A percentile compares a stretch with the other conserved stretches of the same genome.
Conservation (phyloP, 2,113 vertebrate genomes). For the Anhinga anhinga region DNA sequence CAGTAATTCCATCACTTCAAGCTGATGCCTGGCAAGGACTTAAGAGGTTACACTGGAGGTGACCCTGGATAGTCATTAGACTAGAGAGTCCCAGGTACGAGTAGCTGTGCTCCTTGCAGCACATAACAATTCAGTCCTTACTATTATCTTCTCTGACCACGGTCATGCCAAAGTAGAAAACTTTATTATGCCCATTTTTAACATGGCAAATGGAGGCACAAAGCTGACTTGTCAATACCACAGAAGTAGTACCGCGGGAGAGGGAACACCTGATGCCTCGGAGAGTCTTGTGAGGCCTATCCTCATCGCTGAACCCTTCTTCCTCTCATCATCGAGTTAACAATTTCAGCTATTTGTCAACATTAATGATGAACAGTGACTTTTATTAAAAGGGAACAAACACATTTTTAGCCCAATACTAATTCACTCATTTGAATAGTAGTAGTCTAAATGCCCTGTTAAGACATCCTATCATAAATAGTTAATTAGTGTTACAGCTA, state of each 20-base stretch:
- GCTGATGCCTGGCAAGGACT: not conserved
- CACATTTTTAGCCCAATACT: constrained; percentile 6
- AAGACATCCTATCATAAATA: constrained; percentile 6
- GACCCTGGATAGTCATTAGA: not conserved
- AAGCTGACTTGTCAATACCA: not conserved
- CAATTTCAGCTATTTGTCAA: constrained; percentile 12
- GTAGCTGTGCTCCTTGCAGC: not conserved
- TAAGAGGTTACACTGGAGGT: not conserved
- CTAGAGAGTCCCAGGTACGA: not conserved
- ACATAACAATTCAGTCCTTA: not conserved
- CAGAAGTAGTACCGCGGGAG: not conserved
- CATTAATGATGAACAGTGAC: not conserved
- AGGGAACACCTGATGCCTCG: not conserved
- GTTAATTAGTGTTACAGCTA: not conserved
- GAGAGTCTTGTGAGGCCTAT: not conserved
- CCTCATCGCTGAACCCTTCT: not conserved
- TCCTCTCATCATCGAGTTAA: not conserved
- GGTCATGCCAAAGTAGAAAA: not conserved
- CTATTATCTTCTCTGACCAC: not conserved
- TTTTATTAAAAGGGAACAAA: constrained; percentile 31
- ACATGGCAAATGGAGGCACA: not conserved
- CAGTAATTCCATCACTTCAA: not conserved
- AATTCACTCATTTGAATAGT: not conserved
- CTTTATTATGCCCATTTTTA: not conserved
- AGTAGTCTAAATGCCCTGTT: not conserved